These are phyloP conservation scores for Petrolisthes cinctipes DNA, from an alignment of 2,888 invertebrate genomes.

Conservation along the genomic window DNA sequence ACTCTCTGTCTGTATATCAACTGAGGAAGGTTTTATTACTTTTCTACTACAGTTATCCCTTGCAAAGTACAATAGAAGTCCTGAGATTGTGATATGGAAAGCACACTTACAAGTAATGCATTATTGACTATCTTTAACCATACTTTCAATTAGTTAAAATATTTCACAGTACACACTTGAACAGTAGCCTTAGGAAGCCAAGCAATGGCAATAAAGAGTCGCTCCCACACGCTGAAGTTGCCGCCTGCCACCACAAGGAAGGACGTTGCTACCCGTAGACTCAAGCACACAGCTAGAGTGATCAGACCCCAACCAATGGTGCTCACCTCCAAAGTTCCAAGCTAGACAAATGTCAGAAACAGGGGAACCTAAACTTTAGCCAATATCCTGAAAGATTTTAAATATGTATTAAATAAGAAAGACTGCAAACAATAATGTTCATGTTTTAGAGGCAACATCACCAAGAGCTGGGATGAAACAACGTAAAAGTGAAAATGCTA, in stretches of 20 bases:
- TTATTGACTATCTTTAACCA: neutral
- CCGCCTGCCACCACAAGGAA: conserved; percentile 65
- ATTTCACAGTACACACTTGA: conserved; percentile 74
- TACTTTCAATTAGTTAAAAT: neutral
- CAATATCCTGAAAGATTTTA: too few species aligned
- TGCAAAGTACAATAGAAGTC: too few species aligned
- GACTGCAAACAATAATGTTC: too few species aligned
- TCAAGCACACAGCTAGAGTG: conserved; percentile 67
- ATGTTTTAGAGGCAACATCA: too few species aligned
- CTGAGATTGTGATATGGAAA: neutral
- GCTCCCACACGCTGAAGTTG: conserved; percentile 78
- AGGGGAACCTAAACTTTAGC: too few species aligned
- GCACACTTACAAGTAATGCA: neutral
- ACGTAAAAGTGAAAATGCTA: too few species aligned
- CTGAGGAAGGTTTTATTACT: too few species aligned
- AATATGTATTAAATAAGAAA: too few species aligned
- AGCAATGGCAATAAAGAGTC: conserved; percentile 88
- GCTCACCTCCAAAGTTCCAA: conserved; percentile 47
- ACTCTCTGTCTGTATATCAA: too few species aligned
- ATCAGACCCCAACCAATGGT: conserved; percentile 60
- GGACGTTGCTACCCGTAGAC: conserved; percentile 72
- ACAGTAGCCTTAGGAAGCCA: conserved; percentile 99
- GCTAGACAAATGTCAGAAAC: conserved; percentile 53
- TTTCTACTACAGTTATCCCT: too few species aligned
- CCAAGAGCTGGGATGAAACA: too few species aligned